Evolutionary conservation across 2,113 vertebrate species (phyloP), one percentile per base, ranked within the genome.

Genomic region (Potamarius usumacintae): DNA sequence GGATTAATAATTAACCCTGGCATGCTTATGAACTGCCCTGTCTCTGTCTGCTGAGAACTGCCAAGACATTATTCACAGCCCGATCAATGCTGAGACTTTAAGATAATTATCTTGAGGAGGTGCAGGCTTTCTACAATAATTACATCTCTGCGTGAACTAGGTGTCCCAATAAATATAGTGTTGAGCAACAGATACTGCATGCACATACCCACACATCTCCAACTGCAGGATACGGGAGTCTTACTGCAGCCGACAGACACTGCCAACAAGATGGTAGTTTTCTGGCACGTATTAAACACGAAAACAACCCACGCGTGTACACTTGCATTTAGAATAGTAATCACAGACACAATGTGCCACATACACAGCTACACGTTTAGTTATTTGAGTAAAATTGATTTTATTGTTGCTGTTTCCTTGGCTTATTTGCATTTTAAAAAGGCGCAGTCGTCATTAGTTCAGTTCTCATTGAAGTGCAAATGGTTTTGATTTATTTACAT

Each of bases 401-500:
- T 53, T 20, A 63, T 22, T 85, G 42, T n/a, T 42, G 27, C 17
- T 52, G 25, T 63, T 69, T 57, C 34, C 7, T 12, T 57, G 7
- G 12, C 2, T 22, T 5, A 69, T 84, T 67, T 88, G 72, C 50
- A 58, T 79, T 25, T 79, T 50, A 55, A 87, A 82, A 83, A 50
- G 6, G 78, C 67, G 30, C 11, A 60, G 50, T 55, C 18, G 67
- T 55, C 58, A 55, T 20, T 53, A 52, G 8, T 52, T 63, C 25
- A 6, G n/a, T 78, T 83, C 50, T 83, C 48, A 90, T 82, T 89
- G 69, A 88, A 77, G 67, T 90, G 88, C 86, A 88, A 89, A 89
- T 90, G 58, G 17, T 17, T 83, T 80, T 10, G 2, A 48, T 67
- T 82, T 53, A 86, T 86, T 89, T 86, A 82, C 72, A 88, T 89